These are phyloP conservation scores for Virgularia gustaviana DNA, from an alignment of 92 coral and sea anemone species.

Conservation along the genomic window DNA sequence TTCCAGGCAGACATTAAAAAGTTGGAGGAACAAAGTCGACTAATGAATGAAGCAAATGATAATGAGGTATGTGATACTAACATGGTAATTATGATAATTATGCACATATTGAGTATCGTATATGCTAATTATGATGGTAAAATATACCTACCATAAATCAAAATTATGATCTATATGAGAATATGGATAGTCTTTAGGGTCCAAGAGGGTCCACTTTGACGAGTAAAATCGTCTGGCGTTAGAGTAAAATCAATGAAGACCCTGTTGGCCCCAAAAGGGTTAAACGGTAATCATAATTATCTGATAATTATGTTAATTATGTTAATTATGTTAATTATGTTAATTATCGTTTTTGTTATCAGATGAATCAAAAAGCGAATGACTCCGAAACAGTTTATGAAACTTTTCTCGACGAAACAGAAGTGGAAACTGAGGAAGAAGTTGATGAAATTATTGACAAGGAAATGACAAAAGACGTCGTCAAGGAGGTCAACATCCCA, in stretches of 20 bases:
- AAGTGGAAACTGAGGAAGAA: conserved; percentile 92
- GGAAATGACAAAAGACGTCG: conserved; percentile 77
- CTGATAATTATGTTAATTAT: too few species aligned
- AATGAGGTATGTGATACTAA: neutral
- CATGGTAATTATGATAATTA: neutral
- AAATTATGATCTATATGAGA: too few species aligned
- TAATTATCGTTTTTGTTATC: too few species aligned
- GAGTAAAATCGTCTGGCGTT: too few species aligned
- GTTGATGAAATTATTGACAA: conserved; percentile 79
- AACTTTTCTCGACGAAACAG: conserved; percentile 73
- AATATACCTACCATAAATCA: too few species aligned
- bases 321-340: too few species aligned
- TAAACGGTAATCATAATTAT: too few species aligned
- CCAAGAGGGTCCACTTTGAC: too few species aligned
- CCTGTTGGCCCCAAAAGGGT: too few species aligned
- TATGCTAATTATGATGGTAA: too few species aligned
- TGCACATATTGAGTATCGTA: too few species aligned
- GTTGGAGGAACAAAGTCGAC: conserved; percentile 85
- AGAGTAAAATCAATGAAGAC: conserved; percentile 4
- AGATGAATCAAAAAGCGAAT: neutral
- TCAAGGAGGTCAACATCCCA: conserved; percentile 75
- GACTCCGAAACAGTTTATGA: conserved; percentile 53
- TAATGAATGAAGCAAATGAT: conserved; percentile 72
- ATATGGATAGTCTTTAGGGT: too few species aligned
- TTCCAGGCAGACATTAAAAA: conserved; percentile 69